phyloP scores from a whole-genome alignment of 2,888 invertebrate genomes.

The Catocala fraxini region DNA sequence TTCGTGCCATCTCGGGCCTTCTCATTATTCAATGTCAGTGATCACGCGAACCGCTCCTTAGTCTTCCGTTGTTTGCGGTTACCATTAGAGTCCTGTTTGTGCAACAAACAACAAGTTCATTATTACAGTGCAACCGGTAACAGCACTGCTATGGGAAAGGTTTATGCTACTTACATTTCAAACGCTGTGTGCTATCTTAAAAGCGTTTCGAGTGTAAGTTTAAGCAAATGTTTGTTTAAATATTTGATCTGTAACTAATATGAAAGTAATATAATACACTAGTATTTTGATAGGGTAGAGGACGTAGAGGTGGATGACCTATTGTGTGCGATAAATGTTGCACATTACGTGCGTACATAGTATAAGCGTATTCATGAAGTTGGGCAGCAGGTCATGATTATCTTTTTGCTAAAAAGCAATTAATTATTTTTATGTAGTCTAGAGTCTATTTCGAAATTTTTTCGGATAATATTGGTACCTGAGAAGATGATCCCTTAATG shows the following conservation, averaged over 20 bases:
- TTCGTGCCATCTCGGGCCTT: slow-evolving; percentile 69
- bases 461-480: too few relatives aligned
- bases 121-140: slow-evolving; percentile 33
- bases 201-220: slow-evolving; percentile 2
- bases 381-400: too few relatives aligned
- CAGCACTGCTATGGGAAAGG: slow-evolving; percentile 15
- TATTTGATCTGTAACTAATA: slow-evolving; percentile 1
- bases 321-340: too few relatives aligned
- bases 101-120: slow-evolving; percentile 45
- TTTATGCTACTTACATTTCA: slow-evolving; percentile 12
- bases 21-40: slow-evolving; percentile 79
- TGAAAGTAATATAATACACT: not conserved
- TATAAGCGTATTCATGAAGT: too few relatives aligned
- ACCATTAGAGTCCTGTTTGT: slow-evolving; percentile 43
- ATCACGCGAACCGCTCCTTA: slow-evolving; percentile 77
- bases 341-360: too few relatives aligned
- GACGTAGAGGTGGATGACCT: too few relatives aligned
- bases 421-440: too few relatives aligned
- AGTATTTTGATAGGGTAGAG: too few relatives aligned
- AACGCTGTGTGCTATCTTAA: slow-evolving; percentile 8
- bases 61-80: slow-evolving; percentile 49
- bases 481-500: too few relatives aligned
- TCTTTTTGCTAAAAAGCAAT: too few relatives aligned
- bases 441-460: too few relatives aligned
- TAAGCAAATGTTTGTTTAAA: slow-evolving; percentile 3